These are phyloP conservation scores for Spodoptera exigua DNA, from an alignment of 2,888 invertebrate species.

Conservation along the genomic window DNA sequence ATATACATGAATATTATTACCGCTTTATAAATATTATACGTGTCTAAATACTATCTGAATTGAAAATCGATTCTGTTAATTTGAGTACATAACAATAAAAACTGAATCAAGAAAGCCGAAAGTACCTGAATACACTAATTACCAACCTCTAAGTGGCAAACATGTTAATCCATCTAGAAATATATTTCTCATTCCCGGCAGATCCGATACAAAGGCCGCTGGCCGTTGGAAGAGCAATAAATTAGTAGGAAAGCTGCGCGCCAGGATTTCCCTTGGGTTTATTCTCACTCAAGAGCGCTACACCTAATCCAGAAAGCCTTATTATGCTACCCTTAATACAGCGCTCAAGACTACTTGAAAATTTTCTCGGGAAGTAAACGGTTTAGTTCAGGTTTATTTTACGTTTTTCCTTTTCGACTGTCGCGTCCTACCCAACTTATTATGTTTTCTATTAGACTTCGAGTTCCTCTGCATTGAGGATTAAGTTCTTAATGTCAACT, in stretches of 20 bases:
- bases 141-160: constrained; percentile 77
- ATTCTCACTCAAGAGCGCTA: constrained; percentile 88
- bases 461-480: constrained; percentile 21
- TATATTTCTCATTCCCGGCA: constrained; percentile 85
- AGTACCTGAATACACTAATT: constrained; percentile 78
- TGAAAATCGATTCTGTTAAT: neutral
- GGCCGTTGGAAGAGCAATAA: constrained; percentile 86
- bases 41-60: neutral
- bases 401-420: constrained; percentile 62
- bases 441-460: constrained; percentile 54
- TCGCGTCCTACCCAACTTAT: constrained; percentile 60
- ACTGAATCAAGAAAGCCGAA: constrained; percentile 48
- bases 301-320: constrained; percentile 89
- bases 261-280: constrained; percentile 89
- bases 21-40: no score
- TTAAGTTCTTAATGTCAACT: constrained; percentile 32
- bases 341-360: constrained; percentile 88
- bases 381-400: constrained; percentile 72
- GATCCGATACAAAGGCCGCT: constrained; percentile 88
- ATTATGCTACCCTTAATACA: constrained; percentile 89
- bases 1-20: no score
- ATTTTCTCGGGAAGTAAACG: constrained; percentile 84
- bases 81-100: constrained; percentile 14
- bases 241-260: constrained; percentile 88
- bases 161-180: constrained; percentile 86